Evolutionary conservation across 1,140 invertebrate species (phyloP).

Genomic region (Rhagoletis pomonella): DNA sequence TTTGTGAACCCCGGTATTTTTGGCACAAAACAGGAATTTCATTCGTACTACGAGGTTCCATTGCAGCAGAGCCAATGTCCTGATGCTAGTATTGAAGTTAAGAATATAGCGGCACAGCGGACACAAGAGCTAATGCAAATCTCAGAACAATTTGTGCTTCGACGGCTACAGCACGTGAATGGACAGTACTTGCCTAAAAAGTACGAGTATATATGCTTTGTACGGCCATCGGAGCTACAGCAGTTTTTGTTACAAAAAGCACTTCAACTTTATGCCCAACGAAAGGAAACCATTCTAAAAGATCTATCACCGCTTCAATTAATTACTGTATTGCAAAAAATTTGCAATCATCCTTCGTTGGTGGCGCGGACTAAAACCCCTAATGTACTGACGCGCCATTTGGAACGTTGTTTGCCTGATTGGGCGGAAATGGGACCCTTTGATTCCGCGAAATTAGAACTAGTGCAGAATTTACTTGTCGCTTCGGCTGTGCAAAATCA

Average conservation of each 20-base stretch:
- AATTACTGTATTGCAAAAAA: constrained; percentile 80
- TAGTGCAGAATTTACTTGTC: constrained; percentile 76
- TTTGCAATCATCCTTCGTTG: constrained; percentile 83
- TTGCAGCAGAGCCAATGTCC: constrained; percentile 79
- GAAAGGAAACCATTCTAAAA: constrained; percentile 43
- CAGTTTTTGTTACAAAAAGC: constrained; percentile 75
- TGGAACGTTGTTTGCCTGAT: constrained; percentile 59
- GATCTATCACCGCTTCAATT: constrained; percentile 61
- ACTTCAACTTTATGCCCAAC: constrained; percentile 63
- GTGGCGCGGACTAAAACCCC: constrained; percentile 55
- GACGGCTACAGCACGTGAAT: constrained; percentile 82
- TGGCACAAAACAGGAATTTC: constrained; percentile 76
- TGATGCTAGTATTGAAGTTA: constrained; percentile 74
- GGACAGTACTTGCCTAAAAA: constrained; percentile 82
- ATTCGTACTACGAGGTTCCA: constrained; percentile 78
- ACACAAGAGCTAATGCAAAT: constrained; percentile 77
- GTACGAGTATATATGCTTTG: constrained; percentile 82
- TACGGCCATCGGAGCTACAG: constrained; percentile 78
- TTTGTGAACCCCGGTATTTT: constrained; percentile 82
- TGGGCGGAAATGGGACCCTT: constrained; percentile 67
- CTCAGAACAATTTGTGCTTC: constrained; percentile 80
- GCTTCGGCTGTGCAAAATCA: constrained; percentile 63
- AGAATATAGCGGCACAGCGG: constrained; percentile 76
- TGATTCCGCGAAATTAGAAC: constrained; percentile 77
- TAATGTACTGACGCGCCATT: constrained; percentile 57